Percentiles rank a stretch among this genome's conserved stretches.
phyloP scores from a whole-genome alignment of 2,113 vertebrate species.

The Himantopus leucocephalus region DNA sequence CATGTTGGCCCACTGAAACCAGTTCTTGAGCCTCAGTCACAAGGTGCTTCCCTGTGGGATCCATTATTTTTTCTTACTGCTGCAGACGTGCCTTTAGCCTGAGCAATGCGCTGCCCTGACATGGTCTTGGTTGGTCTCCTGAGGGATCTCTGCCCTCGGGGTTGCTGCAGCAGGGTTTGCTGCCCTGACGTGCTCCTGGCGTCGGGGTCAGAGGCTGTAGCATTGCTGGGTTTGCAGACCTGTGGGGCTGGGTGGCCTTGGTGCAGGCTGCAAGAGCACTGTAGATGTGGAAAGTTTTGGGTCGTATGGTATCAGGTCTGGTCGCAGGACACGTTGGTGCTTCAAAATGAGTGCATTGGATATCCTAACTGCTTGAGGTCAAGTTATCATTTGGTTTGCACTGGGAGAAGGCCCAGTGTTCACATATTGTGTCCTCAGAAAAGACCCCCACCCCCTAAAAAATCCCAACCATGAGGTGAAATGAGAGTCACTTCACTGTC shows the following conservation, averaged over 20 bases:
- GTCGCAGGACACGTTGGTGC: not conserved
- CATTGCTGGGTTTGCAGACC: not conserved
- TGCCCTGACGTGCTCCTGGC: accelerated
- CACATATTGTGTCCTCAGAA: not conserved
- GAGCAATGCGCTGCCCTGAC: not conserved
- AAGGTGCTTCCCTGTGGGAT: not conserved
- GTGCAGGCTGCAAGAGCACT: not conserved
- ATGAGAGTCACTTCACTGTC: not conserved
- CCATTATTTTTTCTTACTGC: not conserved
- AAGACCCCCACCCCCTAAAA: not conserved
- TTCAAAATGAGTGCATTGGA: not conserved
- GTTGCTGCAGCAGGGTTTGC: not conserved
- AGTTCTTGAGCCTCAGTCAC: not conserved
- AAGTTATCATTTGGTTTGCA: not conserved
- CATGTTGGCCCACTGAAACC: not conserved
- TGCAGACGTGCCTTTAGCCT: not conserved
- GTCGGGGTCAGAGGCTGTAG: not conserved
- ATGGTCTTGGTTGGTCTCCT: not conserved
- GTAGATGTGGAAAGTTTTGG: not conserved
- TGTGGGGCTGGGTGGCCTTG: not conserved
- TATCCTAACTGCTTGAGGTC: not conserved
- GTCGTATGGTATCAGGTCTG: not conserved
- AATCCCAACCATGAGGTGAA: not conserved
- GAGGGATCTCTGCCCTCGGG: not conserved
- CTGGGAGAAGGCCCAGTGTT: not conserved